These are phyloP conservation scores for Caenorhabditis sp. DNA, from an alignment of 2,888 invertebrate genomes.

Conservation along the genomic window DNA sequence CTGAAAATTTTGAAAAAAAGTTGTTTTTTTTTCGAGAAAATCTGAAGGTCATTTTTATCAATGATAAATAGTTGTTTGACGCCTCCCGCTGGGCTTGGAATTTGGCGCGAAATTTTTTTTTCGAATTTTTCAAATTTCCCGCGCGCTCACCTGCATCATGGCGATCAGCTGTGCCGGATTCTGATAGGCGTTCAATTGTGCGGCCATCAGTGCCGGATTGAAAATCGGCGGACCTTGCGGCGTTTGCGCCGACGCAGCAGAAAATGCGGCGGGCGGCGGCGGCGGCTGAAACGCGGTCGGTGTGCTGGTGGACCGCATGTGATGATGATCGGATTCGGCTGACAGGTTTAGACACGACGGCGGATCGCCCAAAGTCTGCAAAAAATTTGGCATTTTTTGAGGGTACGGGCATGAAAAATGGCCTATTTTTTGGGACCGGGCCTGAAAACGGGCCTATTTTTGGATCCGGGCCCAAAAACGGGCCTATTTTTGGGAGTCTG, in stretches of 20 bases:
- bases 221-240: slow-evolving; percentile 25
- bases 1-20: neutral
- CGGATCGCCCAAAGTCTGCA: slow-evolving; percentile 35
- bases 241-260: neutral
- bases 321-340: slow-evolving; percentile 5
- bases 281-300: slow-evolving; percentile 31
- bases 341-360: slow-evolving; percentile 10
- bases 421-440: too few species aligned
- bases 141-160: slow-evolving; percentile 55
- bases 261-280: neutral
- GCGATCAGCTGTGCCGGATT: slow-evolving; percentile 47
- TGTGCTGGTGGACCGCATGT: slow-evolving; percentile 18
- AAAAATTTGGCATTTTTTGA: neutral
- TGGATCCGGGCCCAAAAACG: too few species aligned
- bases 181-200: slow-evolving; percentile 55
- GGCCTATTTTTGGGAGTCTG: too few species aligned
- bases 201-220: slow-evolving; percentile 58
- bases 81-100: neutral
- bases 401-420: too few species aligned
- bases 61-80: neutral
- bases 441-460: too few species aligned
- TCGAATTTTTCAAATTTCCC: too few species aligned
- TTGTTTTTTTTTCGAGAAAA: neutral
- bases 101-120: neutral
- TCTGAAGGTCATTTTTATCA: neutral